A percentile compares a stretch with the other conserved stretches of the same genome.
Conservation (phyloP, 1,140 invertebrate species). For the Drosophila burlai region DNA sequence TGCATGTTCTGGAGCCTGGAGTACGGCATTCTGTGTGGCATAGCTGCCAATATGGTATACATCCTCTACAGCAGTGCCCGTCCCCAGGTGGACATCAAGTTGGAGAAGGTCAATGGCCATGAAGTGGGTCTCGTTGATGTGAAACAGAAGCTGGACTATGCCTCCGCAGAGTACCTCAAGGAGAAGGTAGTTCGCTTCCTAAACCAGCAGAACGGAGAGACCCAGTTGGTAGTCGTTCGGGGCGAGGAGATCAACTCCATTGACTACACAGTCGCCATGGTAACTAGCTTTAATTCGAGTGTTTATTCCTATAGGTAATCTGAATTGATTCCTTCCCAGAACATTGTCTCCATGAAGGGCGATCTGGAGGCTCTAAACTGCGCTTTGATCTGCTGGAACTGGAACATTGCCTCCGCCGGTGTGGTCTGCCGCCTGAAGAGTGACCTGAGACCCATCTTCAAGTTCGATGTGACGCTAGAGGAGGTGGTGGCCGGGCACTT, state of each 20-base stretch:
- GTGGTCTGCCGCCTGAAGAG: constrained; percentile 73
- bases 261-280: constrained; percentile 89
- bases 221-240: constrained; percentile 87
- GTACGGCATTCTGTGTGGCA: constrained; percentile 93
- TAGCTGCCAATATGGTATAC: constrained; percentile 90
- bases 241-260: constrained; percentile 88
- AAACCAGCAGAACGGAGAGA: constrained; percentile 43
- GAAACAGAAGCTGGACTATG: constrained; percentile 77
- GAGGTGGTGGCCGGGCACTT: constrained; percentile 68
- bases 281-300: constrained; percentile 48
- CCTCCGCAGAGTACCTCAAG: constrained; percentile 78
- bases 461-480: constrained; percentile 60
- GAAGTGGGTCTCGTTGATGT: constrained; percentile 69
- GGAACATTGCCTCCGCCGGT: constrained; percentile 74
- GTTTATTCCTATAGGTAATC: background rate
- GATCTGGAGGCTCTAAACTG: constrained; percentile 67
- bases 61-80: constrained; percentile 92
- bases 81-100: constrained; percentile 88
- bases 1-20: constrained; percentile 92
- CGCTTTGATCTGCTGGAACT: constrained; percentile 81
- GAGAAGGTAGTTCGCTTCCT: constrained; percentile 70
- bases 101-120: constrained; percentile 85
- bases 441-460: constrained; percentile 66
- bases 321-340: constrained; percentile 37
- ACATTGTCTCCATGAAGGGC: constrained; percentile 69